Evolutionary conservation across 1,140 invertebrate genomes (phyloP), one percentile per base, ranked within the genome.

Genomic region (Aphidius gifuensis): DNA sequence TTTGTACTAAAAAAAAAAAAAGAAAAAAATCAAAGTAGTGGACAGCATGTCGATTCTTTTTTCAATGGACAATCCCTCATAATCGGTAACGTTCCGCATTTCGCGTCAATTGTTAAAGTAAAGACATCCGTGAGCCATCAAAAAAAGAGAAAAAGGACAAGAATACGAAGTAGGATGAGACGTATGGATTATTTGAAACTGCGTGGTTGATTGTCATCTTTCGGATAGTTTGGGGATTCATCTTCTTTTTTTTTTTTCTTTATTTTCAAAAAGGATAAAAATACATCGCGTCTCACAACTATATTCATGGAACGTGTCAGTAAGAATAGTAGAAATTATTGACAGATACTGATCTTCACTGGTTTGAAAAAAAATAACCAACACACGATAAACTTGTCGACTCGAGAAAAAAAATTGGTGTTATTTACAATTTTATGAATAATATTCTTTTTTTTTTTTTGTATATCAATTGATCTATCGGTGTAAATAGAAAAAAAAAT

Each of bases 171-270:
- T 32, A 32, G 23, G 23, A 32, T 32, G 8, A 16, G 40, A 40
- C 11, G 53, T 43, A 38, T 66, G 71, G 66, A 73, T 71, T 72
- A 71, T 68, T 32, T 32, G 23, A 32, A 32, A 56, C 63, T 60
- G 54, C 65, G 61, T 64, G 57, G 49, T 38, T 66, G 69, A 75
- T 77, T 73, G 68, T 69, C 70, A 77, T 78, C 72, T 73, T 40
- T 57, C 56, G 62, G 53, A 42, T 55, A 40, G 53, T 55, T 32
- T 55, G 53, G 44, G 11, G 44, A 61, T 61, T 46, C 45, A 55
- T 61, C 53, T 55, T 55, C 53, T 55, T 55, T 43, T 55, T 43
- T 55, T 44, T 11, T 9, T 54, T 55, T 8, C 3, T 3, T 3
- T 43, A n/a, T 16, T 43, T 50, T 6, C 38, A 46, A 54, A 32